Evolutionary conservation across 2,888 invertebrate genomes (phyloP).

Genomic region (Margaritifera margaritifera): DNA sequence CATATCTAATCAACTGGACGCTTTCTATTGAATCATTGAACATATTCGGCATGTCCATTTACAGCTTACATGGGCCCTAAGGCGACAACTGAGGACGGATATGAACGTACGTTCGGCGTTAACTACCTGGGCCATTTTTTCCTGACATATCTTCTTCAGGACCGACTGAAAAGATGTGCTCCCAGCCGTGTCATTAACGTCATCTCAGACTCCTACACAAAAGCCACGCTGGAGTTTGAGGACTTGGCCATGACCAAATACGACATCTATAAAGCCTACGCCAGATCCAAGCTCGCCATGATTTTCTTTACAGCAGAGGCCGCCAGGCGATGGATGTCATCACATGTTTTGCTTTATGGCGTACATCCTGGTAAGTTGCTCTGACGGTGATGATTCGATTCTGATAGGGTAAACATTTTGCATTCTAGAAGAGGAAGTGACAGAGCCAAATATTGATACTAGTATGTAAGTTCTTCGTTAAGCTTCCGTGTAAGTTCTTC

Average conservation of each 20-base stretch:
- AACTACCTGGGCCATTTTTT: slow-evolving; percentile 68
- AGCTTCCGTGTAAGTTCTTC: too few species aligned
- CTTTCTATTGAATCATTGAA: not conserved
- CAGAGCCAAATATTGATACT: too few species aligned
- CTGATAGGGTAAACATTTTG: too few species aligned
- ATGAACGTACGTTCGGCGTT: slow-evolving; percentile 60
- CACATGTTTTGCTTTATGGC: slow-evolving; percentile 51
- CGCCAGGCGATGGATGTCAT: slow-evolving; percentile 47
- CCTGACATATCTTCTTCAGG: slow-evolving; percentile 58
- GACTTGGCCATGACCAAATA: slow-evolving; percentile 60
- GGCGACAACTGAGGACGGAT: slow-evolving; percentile 56
- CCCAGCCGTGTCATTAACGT: slow-evolving; percentile 66
- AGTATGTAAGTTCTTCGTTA: too few species aligned
- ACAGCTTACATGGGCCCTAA: slow-evolving; percentile 67
- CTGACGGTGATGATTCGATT: too few species aligned
- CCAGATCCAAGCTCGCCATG: slow-evolving; percentile 60
- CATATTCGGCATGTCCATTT: slow-evolving; percentile 5
- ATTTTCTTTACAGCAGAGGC: slow-evolving; percentile 55
- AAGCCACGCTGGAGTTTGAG: slow-evolving; percentile 57
- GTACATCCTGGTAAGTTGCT: slow-evolving; percentile 64
- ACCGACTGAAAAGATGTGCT: slow-evolving; percentile 52
- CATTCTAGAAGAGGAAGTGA: too few species aligned
- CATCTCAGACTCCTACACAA: slow-evolving; percentile 59
- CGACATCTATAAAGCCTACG: slow-evolving; percentile 59
- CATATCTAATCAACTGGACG: too few species aligned